Percentiles rank a stretch among this genome's conserved stretches.
Evolutionary conservation across 1,140 invertebrate genomes (phyloP).

Genomic region (Bombus impatiens): DNA sequence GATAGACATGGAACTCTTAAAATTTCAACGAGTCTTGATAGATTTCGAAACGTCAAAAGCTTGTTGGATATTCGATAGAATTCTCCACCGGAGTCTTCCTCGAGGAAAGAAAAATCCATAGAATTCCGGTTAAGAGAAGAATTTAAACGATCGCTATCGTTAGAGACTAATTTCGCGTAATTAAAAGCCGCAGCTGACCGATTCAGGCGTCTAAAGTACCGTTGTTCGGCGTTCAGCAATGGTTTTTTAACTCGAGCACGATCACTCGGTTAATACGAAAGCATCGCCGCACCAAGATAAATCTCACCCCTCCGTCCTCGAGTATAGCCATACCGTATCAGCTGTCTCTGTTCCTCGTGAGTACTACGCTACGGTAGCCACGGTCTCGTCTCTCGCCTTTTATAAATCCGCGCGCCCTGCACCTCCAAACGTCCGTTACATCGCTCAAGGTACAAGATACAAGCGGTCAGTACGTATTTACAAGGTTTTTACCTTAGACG

Average conservation of each 20-base stretch:
- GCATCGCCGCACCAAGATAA: constrained; percentile 42
- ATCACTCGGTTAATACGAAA: constrained; percentile 55
- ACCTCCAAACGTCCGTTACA: constrained; percentile 43
- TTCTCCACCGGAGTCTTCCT: not conserved
- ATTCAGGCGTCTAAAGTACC: not conserved
- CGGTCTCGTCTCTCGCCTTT: not conserved
- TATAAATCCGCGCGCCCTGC: constrained; percentile 39
- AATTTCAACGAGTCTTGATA: not conserved
- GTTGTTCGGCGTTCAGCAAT: not conserved
- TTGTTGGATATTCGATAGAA: not conserved
- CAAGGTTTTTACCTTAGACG: constrained; percentile 39
- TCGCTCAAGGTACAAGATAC: constrained; percentile 13
- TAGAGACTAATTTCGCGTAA: not conserved
- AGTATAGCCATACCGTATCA: constrained; percentile 14
- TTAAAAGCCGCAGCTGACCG: constrained; percentile 15
- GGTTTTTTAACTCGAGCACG: constrained; percentile 1
- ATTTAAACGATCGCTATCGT: not conserved
- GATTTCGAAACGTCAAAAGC: no score
- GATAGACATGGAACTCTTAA: no score
- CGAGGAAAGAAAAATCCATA: not conserved
- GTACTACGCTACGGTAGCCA: not conserved
- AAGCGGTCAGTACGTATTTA: constrained; percentile 43
- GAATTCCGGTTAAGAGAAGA: not conserved
- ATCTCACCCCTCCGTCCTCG: constrained; percentile 36
- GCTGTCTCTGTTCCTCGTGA: constrained; percentile 11